A percentile compares a stretch with the other conserved stretches of the same genome.
These are phyloP conservation scores for Eolophus roseicapilla DNA, from an alignment of 2,113 vertebrate genomes.

Conservation along the genomic window DNA sequence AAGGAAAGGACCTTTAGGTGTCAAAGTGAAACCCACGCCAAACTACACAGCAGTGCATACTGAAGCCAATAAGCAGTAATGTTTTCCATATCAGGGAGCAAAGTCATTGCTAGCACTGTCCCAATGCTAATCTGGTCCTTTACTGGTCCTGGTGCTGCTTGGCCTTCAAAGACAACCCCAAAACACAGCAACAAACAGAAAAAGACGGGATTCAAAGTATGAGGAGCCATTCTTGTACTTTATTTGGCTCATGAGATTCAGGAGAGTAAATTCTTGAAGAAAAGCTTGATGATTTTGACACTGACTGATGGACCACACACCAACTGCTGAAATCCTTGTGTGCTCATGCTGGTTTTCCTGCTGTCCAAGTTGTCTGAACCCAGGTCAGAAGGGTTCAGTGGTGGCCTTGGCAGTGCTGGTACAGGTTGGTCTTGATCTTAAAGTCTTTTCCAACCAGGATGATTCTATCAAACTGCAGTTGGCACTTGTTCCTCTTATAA, in stretches of 20 bases:
- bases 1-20: background rate
- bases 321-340: background rate
- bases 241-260: background rate
- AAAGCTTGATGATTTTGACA: background rate
- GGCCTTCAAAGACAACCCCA: background rate
- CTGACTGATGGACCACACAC: background rate
- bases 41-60: rapidly evolving
- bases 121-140: background rate
- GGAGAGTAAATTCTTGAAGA: background rate
- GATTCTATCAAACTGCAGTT: background rate
- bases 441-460: background rate
- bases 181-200: rapidly evolving
- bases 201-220: rapidly evolving
- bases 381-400: background rate
- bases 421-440: background rate
- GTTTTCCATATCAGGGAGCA: background rate
- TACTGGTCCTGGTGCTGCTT: background rate
- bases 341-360: background rate
- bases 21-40: background rate
- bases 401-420: background rate
- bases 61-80: background rate
- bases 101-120: background rate
- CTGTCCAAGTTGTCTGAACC: background rate
- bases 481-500: background rate
- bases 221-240: background rate